These are phyloP conservation scores for Drosophila elegans DNA, from an alignment of 1,140 invertebrate species.

Conservation along the genomic window DNA sequence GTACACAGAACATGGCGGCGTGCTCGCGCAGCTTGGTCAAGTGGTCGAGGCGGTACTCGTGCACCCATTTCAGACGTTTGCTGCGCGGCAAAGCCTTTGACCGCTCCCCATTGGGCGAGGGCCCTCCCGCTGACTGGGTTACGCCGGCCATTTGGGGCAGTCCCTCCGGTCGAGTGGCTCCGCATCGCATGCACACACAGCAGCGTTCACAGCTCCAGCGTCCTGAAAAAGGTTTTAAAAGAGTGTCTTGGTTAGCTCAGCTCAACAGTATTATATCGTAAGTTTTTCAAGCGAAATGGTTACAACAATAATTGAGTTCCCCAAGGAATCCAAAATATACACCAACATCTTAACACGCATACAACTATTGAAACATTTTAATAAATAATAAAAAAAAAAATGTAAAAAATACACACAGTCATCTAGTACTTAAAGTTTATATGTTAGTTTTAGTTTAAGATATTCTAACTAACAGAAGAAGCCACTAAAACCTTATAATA, in stretches of 20 bases:
- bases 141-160: constrained; percentile 38
- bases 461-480: no score
- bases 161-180: constrained; percentile 85
- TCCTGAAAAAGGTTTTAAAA: constrained; percentile 82
- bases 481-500: no score
- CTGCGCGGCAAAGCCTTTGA: constrained; percentile 35
- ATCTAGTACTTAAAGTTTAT: no score
- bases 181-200: constrained; percentile 88
- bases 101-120: constrained; percentile 28
- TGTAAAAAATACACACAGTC: no score
- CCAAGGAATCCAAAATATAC: no score
- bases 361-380: no score
- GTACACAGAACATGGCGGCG: constrained; percentile 76
- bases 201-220: constrained; percentile 96
- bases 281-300: no score
- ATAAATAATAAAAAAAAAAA: no score
- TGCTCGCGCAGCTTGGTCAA: constrained; percentile 79
- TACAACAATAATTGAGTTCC: no score
- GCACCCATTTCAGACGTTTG: constrained; percentile 80
- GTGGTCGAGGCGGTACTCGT: constrained; percentile 82
- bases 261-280: no score
- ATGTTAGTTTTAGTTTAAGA: no score
- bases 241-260: not conserved
- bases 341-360: no score
- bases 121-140: not conserved